A percentile compares a stretch with the other conserved stretches of the same genome.
These are phyloP conservation scores for Muscicapa comitata DNA, from an alignment of 2,797 vertebrate genomes.

Conservation along the genomic window DNA sequence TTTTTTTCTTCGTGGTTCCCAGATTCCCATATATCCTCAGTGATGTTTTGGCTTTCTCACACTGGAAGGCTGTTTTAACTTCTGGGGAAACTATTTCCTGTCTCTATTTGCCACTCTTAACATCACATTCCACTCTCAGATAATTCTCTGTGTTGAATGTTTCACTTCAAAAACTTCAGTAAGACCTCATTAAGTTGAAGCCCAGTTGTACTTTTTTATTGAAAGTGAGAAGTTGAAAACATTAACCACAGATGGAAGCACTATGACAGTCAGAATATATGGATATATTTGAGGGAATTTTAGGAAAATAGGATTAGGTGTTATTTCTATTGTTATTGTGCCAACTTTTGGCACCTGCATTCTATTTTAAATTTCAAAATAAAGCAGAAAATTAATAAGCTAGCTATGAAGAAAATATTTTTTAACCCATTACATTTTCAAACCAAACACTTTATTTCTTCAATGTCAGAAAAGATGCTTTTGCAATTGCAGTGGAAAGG, in stretches of 20 bases:
- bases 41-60: background rate
- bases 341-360: background rate
- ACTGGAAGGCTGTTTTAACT: background rate
- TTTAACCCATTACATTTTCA: background rate
- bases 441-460: background rate
- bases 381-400: background rate
- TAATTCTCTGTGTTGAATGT: background rate
- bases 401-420: background rate
- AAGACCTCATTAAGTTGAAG: background rate
- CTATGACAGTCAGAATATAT: background rate
- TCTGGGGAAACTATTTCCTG: background rate
- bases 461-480: background rate
- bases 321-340: background rate
- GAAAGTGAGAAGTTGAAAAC: background rate
- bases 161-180: background rate
- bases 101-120: background rate
- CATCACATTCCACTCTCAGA: fast-evolving
- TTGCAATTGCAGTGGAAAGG: background rate
- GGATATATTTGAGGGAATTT: background rate
- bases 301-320: background rate
- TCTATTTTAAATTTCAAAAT: background rate
- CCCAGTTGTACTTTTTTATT: background rate
- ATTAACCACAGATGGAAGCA: background rate
- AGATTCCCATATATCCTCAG: background rate
- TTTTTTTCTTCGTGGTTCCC: background rate